These are phyloP conservation scores for Anastrepha obliqua DNA, from an alignment of 1,140 invertebrate genomes.

Conservation along the genomic window DNA sequence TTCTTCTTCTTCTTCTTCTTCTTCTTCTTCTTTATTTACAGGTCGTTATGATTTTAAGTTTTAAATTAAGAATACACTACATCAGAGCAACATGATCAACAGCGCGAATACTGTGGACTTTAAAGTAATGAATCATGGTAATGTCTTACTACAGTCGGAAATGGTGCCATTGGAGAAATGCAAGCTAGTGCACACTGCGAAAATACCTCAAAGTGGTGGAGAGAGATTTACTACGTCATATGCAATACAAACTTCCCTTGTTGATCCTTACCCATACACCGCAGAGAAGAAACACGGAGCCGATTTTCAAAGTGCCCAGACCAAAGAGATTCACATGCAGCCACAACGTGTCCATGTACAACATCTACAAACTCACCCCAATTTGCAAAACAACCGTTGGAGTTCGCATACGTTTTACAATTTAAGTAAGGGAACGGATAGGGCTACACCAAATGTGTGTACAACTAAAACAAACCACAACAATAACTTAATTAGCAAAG, in stretches of 20 bases:
- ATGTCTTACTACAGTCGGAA: background rate
- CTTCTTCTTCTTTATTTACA: conserved; percentile 2
- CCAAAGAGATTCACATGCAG: conserved; percentile 18
- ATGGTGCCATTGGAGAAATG: conserved; percentile 45
- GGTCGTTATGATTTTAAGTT: conserved; percentile 54
- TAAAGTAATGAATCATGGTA: background rate
- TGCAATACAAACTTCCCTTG: conserved; percentile 29
- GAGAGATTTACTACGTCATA: conserved; percentile 20
- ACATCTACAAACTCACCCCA: conserved; percentile 53
- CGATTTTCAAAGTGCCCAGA: conserved; percentile 29
- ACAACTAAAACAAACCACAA: conserved; percentile 15
- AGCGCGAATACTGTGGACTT: conserved; percentile 43
- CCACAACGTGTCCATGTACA: conserved; percentile 30
- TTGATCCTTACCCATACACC: background rate
- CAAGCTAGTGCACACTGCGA: conserved; percentile 15
- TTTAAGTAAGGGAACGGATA: background rate
- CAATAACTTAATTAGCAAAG: conserved; percentile 43
- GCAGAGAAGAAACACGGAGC: background rate
- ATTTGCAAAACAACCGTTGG: conserved; percentile 56
- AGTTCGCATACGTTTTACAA: conserved; percentile 42
- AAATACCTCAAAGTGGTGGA: background rate
- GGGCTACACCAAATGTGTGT: background rate
- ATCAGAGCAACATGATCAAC: conserved; percentile 45
- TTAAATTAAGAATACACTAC: background rate
- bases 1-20: background rate